A percentile compares a stretch with the other conserved stretches of the same genome.
Evolutionary conservation across 2,888 invertebrate genomes (phyloP).

Genomic region (Sussaba pulchella): DNA sequence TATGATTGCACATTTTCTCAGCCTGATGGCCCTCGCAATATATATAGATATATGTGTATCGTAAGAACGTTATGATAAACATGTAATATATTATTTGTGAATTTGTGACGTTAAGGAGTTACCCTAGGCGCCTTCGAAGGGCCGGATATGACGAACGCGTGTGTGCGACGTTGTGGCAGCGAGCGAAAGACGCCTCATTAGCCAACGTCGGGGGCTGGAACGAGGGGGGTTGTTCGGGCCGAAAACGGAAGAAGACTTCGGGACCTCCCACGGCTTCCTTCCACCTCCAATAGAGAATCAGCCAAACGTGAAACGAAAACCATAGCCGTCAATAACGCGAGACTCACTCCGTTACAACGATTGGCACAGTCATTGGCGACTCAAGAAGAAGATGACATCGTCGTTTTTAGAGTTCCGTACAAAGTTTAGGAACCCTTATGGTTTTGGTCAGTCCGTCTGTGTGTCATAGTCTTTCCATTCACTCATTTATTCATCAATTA

Average conservation of each 20-base stretch:
- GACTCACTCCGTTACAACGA: neutral
- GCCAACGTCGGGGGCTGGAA: neutral
- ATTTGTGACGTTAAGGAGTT: slow-evolving; percentile 44
- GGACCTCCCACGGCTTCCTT: slow-evolving; percentile 63
- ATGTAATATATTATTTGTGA: slow-evolving; percentile 17
- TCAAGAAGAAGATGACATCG: neutral
- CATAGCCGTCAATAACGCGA: neutral
- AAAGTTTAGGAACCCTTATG: no score
- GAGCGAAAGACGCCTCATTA: slow-evolving; percentile 45
- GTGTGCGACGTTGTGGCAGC: no score
- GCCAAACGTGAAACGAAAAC: slow-evolving; percentile 25
- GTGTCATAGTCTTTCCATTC: no score
- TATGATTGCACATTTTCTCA: slow-evolving; percentile 40
- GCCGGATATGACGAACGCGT: slow-evolving; percentile 11
- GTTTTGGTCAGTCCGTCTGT: no score
- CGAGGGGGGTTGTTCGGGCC: neutral
- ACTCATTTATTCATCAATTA: no score
- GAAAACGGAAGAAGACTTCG: slow-evolving; percentile 29
- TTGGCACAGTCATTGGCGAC: slow-evolving; percentile 24
- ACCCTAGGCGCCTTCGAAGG: neutral
- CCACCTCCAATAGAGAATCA: neutral
- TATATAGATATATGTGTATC: neutral
- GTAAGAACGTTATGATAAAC: no score
- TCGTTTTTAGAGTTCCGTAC: neutral
- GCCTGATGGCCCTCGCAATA: slow-evolving; percentile 11